Conservation (phyloP, 53 echinoderm and acorn worm genomes). For the Mesocentrotus franciscanus region DNA sequence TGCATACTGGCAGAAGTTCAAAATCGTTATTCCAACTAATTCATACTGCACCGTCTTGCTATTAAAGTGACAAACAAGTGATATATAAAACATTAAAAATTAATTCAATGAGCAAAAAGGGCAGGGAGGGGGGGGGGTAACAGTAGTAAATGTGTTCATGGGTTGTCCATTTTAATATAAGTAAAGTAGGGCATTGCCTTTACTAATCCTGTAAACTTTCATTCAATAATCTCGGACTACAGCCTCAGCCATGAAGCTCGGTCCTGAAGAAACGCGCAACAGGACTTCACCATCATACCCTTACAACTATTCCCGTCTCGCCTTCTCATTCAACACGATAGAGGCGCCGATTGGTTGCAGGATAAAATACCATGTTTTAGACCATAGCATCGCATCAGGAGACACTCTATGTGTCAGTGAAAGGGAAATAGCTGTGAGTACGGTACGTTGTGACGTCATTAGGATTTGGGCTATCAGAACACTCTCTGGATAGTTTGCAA, state of each 20-base stretch:
- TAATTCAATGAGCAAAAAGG: too few relatives aligned
- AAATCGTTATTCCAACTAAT: too few relatives aligned
- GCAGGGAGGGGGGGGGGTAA: too few relatives aligned
- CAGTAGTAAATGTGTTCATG: too few relatives aligned
- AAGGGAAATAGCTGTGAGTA: not conserved
- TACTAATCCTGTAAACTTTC: not conserved
- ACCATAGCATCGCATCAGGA: not conserved
- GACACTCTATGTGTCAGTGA: not conserved
- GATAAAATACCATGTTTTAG: not conserved
- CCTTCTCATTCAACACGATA: constrained; percentile 13
- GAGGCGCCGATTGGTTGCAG: not conserved
- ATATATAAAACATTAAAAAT: too few relatives aligned
- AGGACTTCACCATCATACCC: not conserved
- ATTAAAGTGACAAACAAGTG: too few relatives aligned
- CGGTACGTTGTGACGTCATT: not conserved
- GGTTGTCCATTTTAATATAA: too few relatives aligned
- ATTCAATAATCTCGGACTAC: not conserved
- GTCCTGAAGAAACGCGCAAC: not conserved
- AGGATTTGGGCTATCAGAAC: not conserved
- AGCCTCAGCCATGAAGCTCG: not conserved
- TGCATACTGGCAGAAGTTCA: too few relatives aligned
- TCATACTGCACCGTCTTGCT: too few relatives aligned
- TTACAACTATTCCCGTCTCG: not conserved
- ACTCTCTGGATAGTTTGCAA: not conserved
- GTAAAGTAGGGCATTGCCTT: too few relatives aligned